Base-by-base conservation (phyloP, 1,140 invertebrate species). In the Leptopilina boulardi region DNA sequence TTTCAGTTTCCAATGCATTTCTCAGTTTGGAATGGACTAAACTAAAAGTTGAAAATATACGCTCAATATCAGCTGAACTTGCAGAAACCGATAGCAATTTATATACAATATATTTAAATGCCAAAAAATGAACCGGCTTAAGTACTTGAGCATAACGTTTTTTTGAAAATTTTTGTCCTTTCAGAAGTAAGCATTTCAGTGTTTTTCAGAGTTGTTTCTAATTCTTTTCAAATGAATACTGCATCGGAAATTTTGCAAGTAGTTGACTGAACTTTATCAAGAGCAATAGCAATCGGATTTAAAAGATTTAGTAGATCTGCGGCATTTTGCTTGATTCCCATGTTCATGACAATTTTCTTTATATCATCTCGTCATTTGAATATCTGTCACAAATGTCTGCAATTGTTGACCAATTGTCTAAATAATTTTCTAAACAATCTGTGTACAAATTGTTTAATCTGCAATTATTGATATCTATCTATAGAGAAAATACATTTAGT, bases 181-280 rank as follows among this genome's bases (percentile, higher is more conserved):
- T 44, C 3, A 44, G 42, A 44, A 44, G 3, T 44, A 2, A 44
- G 13, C 3, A 44, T 44, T 15, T 8, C 42, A 6, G 42, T 44
- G 13, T 44, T 44, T 15, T 44, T 44, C 10, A 44, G 9, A 44
- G 42, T 44, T 44, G 9, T 10, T 44, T 44, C 42, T 44, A 44
- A 44, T 11, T 11, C 42, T 44, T 44, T 44, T 8, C 56, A 59
- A 59, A 59, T 59, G 19, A 59, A 59, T 59, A 21, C 56, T 18
- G 75, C 70, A 1, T 77, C 70, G 23, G 23, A n/a, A 73, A 77
- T 77, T 34, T 26, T 77, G 54, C 19, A 73, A 21, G 47, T 71
- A 38, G 47, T 70, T 77, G 21, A 15, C 71, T 77, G 70, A 54
- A 77, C n/a, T 59, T 77, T 76, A 19, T 77, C 70, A 51, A 77